Evolutionary conservation across 1,140 invertebrate species (phyloP).

Genomic region (Trichonephila inaurata): DNA sequence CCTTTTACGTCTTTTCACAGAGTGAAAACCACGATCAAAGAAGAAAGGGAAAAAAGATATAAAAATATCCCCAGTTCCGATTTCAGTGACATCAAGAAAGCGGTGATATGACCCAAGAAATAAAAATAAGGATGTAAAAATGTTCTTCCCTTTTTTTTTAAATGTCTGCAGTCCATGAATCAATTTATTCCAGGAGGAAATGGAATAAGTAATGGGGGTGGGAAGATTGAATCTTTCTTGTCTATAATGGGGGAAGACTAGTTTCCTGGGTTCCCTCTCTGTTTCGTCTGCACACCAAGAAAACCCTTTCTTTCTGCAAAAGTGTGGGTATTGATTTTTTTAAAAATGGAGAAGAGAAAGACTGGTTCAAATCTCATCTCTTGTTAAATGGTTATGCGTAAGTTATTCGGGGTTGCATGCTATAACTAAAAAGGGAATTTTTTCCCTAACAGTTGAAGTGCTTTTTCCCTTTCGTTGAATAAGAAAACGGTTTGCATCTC

Average conservation of each 20-base stretch:
- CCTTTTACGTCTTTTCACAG: not conserved
- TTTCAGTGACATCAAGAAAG: not conserved
- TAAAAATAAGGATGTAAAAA: not conserved
- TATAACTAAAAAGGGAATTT: too few relatives aligned
- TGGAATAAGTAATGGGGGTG: conserved; percentile 23
- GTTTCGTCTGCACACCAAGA: not conserved
- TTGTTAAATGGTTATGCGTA: not conserved
- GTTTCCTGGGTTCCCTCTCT: not conserved
- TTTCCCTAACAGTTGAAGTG: too few relatives aligned
- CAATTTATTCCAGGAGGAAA: conserved; percentile 3
- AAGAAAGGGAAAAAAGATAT: not conserved
- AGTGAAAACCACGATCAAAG: not conserved
- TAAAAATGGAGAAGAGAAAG: not conserved
- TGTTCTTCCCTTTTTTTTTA: not conserved
- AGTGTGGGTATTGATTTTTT: not conserved
- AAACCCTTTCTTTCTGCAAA: too few relatives aligned
- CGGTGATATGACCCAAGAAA: too few relatives aligned
- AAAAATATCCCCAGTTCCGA: not conserved
- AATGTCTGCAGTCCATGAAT: not conserved
- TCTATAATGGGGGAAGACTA: not conserved
- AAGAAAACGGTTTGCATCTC: too few relatives aligned
- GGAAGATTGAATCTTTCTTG: conserved; percentile 4
- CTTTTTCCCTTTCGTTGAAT: too few relatives aligned
- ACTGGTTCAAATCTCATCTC: not conserved
- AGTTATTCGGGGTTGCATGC: not conserved